Base-by-base conservation (phyloP, 2,888 invertebrate species). In the Rhaphigaster nebulosa region DNA sequence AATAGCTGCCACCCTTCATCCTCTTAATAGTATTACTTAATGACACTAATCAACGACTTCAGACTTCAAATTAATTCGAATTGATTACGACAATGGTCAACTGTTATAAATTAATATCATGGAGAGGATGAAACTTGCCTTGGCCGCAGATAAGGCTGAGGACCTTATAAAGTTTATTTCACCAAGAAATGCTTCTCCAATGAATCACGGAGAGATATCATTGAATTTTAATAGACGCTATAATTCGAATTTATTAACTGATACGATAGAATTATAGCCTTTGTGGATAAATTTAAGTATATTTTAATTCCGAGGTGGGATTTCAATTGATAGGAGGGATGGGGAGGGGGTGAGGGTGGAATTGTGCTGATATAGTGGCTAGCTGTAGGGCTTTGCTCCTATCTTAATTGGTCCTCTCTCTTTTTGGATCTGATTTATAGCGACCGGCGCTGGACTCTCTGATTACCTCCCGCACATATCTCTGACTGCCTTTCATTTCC, bases 321-420 rank as follows among this genome's bases (percentile, higher is more conserved):
- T 84, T 84, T 84, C 84, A 84, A 84, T 84, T 84, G 45, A 50
- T 15, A 38, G 10, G 70, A n/a, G 29, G 70, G 34, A n/a, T n/a
- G n/a, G n/a, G n/a, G n/a, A n/a, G n/a, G n/a, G n/a, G n/a, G n/a
- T n/a, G n/a, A n/a, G 45, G n/a, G 12, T 12, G 45, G 45, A 45
- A 45, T 41, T 26, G 84, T 13, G 84, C n/a, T 84, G 84, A 84
- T 84, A 84, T 84, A 84, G 84, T 84, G 84, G 84, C n/a, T 41
- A 41, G 41, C 41, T 41, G 84, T 84, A 45, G 41, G 84, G 84
- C 84, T 84, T 84, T 45, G 84, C 84, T 84, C 70, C 45, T 84
- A 84, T 84, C 84, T 84, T 84, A 84, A 84, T 84, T 84, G 84
- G 84, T 50, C 84, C 23, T 45, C 84, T 84, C 84, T 84, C 84